Base-by-base conservation (phyloP, 2,113 vertebrate species). In the Podilymbus podiceps region DNA sequence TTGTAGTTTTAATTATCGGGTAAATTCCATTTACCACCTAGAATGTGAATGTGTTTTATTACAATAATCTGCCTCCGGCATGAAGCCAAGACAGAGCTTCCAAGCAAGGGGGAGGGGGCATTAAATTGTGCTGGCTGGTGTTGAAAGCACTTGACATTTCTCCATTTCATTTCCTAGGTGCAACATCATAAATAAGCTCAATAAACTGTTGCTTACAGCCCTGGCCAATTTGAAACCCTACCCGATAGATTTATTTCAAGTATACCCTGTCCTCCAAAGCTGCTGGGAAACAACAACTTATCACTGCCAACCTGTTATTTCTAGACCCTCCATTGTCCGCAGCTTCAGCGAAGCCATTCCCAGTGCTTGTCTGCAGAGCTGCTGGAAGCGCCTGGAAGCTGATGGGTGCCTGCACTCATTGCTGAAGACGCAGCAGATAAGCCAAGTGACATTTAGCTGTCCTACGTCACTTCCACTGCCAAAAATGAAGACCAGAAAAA, bases 181-280 rank as follows among this genome's bases (percentile, higher is more conserved):
- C 81, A 47, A 72, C 71, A 93, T 87, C 82, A 97, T 97, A 97
- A 96, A 96, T 97, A 97, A 96, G 76, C 85, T 92, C 92, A 85
- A 96, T 93, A 95, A 95, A 95, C 42, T 84, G 55, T 83, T 89
- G 74, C 79, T 94, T 93, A 92, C 82, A 86, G 81, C 44, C 83
- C 49, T 59, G 72, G 91, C 88, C 63, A 89, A 85, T 90, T 73
- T 95, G 88, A 95, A 96, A 90, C 42, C 60, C 49, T 88, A 94
- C 83, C 83, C 80, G 85, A 93, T 23, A 67, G 94, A 97, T 96
- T 95, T 96, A 96, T 95, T 92, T 96, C 88, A 85, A 53, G 77
- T 89, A 63, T 76, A 64, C 42, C 21, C 75, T 87, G 91, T 94
- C 90, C 92, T 96, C 94, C 89, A 94, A 95, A 89, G 82, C 85